Conservation (phyloP, 2,888 invertebrate species). For the Lucinisca nassula region DNA sequence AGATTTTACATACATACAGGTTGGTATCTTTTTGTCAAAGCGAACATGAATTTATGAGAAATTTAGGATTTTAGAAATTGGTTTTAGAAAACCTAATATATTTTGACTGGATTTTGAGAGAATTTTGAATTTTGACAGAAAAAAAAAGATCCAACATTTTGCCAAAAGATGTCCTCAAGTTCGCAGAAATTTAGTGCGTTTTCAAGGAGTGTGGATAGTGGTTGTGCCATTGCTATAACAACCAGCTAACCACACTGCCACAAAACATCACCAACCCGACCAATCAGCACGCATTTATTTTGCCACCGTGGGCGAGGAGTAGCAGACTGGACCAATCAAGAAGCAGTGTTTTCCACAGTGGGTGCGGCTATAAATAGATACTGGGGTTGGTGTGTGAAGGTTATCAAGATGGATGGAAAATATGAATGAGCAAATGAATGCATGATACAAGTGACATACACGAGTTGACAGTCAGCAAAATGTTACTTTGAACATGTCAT, state of each 20-base stretch:
- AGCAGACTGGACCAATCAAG: background rate
- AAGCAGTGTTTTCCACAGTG: conserved; percentile 7
- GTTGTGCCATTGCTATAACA: conserved; percentile 94
- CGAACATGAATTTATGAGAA: conserved; percentile 40
- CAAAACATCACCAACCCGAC: conserved; percentile 89
- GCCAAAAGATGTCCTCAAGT: background rate
- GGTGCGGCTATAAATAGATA: conserved; percentile 11
- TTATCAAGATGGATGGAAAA: conserved; percentile 74
- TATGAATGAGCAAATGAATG: conserved; percentile 76
- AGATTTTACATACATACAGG: background rate
- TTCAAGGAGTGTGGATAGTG: conserved; percentile 97
- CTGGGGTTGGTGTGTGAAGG: conserved; percentile 50
- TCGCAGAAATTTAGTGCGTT: conserved; percentile 58
- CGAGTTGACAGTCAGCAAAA: too few relatives aligned
- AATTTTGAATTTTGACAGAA: background rate
- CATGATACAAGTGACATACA: conserved; percentile 72
- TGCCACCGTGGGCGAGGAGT: background rate
- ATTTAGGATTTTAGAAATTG: too few relatives aligned
- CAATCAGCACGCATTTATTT: background rate
- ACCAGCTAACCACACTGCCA: conserved; percentile 99
- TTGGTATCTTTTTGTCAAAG: conserved; percentile 30
- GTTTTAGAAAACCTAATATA: too few relatives aligned
- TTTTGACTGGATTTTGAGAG: conserved; percentile 14
- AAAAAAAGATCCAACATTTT: background rate
- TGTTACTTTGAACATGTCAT: too few relatives aligned